Base-by-base conservation (phyloP, 2,888 invertebrate genomes). In the Drosophila nigricruria region DNA sequence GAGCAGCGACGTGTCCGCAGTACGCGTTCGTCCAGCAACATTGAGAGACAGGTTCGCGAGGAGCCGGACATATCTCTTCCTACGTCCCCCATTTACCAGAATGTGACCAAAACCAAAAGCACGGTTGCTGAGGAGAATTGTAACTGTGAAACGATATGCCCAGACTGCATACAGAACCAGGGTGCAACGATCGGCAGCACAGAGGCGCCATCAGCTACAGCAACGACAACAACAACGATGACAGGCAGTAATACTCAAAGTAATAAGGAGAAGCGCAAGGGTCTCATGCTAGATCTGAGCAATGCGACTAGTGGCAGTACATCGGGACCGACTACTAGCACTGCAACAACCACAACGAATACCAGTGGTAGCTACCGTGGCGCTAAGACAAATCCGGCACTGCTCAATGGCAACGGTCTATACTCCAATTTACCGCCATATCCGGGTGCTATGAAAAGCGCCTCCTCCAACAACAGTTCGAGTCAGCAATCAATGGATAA, bases 281-380 rank as follows among this genome's bases (percentile, higher is more conserved):
- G 94, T 81, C 93, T 96, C 80, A 94, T 94, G 92, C 93, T 96
- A 89, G 96, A 96, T 91, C 94, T 96, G 90, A 94, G 94, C 79
- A 94, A 94, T 89, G 92, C 94, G 91, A 90, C 89, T 25, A 88
- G 81, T 25, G 61, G 68, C 42, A 68, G 34, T n/a, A 61, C 14
- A 0, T 18, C 70, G 0, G 64, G 43, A 9, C 57, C 67, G 8
- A 53, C 63, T 14, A 30, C 64, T 8, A 52, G 63, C 5, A 30
- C 62, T 1, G 57, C 60, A 6, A 66, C 81, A n/a, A 63, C 42
- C 1, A 79, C 85, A 5, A 67, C 65, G 32, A 78, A 64, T 12
- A 58, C 64, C 14, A 74, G 57, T 34, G 54, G 53, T 18, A 84
- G 73, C 64, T 77, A 78, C n/a, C 81, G 82, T 3, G 75, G 83